Evolutionary conservation across 1,140 invertebrate species (phyloP), one percentile per base, ranked within the genome.

Genomic region (Oppia nitens): DNA sequence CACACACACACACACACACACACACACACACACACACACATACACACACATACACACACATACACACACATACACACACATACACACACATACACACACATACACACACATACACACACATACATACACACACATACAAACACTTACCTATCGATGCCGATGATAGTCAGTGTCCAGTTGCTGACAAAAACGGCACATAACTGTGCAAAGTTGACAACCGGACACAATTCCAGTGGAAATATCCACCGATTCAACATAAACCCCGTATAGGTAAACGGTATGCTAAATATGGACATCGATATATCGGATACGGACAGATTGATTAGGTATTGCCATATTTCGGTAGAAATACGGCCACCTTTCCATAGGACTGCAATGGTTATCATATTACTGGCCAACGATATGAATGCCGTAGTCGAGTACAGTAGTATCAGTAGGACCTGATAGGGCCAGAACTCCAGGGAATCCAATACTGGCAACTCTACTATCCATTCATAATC

Each of bases 271-370:
- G n/a, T n/a, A n/a, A n/a, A n/a, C n/a, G n/a, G n/a, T n/a, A n/a
- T n/a, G n/a, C n/a, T n/a, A 73, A 3, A 73, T 0, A 69, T 60
- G 0, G 72, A 69, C 72, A 74, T 73, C 27, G 67, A 67, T 40
- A 74, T 65, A 53, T 74, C 72, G n/a, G 71, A 70, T 12, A 71
- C 62, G 0, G 72, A 70, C 50, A 74, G 59, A 62, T 73, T 74
- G 55, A 74, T 67, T 3, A 74, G 67, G 55, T 71, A 74, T 4
- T 66, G 66, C 29, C 69, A 61, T 3, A 74, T 53, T 27, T 70
- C 68, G 27, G 64, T 56, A 0, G 67, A 67, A 9, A 66, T 71
- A 60, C 70, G 64, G 52, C 66, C 68, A 2, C 69, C 70, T 9
- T 68, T 60, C 9, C 66, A 60, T 2, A 73, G 64, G 2, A 73